Evolutionary conservation across 2,888 invertebrate species (phyloP).

Genomic region (Hoplodrina ambigua): DNA sequence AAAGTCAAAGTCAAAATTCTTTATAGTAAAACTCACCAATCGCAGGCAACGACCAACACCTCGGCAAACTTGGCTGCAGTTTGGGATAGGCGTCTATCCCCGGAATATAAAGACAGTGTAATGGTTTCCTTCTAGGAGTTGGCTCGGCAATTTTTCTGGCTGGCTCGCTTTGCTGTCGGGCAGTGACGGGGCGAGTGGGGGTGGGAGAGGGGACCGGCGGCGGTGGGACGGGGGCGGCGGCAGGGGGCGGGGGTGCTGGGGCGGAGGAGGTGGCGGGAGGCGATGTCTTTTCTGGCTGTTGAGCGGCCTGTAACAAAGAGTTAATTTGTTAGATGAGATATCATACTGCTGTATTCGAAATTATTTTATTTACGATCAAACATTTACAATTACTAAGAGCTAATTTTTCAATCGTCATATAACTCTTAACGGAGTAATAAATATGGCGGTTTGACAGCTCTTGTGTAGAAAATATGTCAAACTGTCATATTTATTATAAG

Average conservation of each 20-base stretch:
- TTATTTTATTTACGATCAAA: no score
- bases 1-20: no score
- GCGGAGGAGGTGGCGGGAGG: constrained; percentile 27
- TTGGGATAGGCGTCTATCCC: constrained; percentile 95
- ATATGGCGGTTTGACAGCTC: no score
- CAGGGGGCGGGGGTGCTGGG: constrained; percentile 15
- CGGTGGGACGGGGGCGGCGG: constrained; percentile 29
- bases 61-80: constrained; percentile 92
- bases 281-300: constrained; percentile 48
- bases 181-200: constrained; percentile 6
- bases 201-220: constrained; percentile 19
- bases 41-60: constrained; percentile 94
- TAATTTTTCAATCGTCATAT: no score
- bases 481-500: no score
- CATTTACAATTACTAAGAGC: no score
- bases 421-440: no score
- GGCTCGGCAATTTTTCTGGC: constrained; percentile 15
- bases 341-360: no score
- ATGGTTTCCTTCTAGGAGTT: constrained; percentile 54
- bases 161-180: constrained; percentile 31
- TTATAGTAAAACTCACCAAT: constrained; percentile 80
- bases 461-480: no score
- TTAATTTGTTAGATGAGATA: background rate
- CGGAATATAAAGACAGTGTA: constrained; percentile 93
- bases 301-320: constrained; percentile 42